Evolutionary conservation across 2,113 vertebrate genomes (phyloP).

Genomic region (Calidris pygmaea): DNA sequence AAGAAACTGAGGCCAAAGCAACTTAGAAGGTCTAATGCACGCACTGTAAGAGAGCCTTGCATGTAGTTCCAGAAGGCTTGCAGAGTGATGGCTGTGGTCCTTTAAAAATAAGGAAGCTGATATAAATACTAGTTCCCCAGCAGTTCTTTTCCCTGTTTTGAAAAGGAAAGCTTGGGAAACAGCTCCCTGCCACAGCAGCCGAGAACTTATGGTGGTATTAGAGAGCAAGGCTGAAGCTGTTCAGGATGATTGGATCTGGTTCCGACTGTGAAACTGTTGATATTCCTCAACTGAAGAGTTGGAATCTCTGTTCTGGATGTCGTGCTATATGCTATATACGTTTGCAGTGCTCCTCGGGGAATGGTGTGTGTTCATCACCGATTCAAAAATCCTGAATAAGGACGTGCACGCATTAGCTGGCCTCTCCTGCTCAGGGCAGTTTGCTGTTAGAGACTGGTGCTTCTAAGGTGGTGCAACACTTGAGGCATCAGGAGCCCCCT

Average conservation of each 20-base stretch:
- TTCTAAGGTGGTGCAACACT: background rate
- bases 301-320: background rate
- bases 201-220: background rate
- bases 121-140: background rate
- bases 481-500: background rate
- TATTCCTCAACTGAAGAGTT: background rate
- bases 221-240: background rate
- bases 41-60: background rate
- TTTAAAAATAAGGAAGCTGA: background rate
- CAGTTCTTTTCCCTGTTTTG: background rate
- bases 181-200: background rate
- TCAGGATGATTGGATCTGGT: background rate
- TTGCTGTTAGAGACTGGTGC: background rate
- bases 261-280: background rate
- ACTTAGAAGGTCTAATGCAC: background rate
- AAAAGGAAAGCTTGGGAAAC: background rate
- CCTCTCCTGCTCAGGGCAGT: background rate
- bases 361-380: background rate
- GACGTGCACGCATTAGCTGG: accelerated
- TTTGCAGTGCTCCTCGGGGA: background rate
- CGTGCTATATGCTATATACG: background rate
- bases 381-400: background rate
- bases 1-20: background rate
- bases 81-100: background rate
- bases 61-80: background rate